Percentiles rank a stretch among this genome's conserved stretches.
phyloP scores from a whole-genome alignment of 1,140 invertebrate genomes.

The Babylonia areolata region DNA sequence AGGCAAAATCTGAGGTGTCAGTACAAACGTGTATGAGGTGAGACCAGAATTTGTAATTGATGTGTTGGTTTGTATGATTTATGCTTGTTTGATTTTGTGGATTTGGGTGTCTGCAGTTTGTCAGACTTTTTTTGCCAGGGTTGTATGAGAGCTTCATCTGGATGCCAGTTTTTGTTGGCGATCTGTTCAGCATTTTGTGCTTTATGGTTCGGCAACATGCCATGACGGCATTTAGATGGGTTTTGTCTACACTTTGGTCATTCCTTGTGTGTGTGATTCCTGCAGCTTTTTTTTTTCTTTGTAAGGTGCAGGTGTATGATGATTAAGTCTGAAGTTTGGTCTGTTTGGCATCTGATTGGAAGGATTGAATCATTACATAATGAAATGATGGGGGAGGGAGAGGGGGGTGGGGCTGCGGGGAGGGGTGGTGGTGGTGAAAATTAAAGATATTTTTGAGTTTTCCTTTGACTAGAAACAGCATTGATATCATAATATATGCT shows the following conservation, averaged over 20 bases:
- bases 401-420: no score
- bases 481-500: no score
- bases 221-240: neutral
- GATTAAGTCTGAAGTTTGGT: no score
- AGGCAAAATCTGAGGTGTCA: slow-evolving; percentile 18
- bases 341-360: no score
- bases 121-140: neutral
- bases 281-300: no score
- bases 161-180: neutral
- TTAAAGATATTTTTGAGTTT: no score
- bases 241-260: neutral
- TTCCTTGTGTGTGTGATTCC: no score
- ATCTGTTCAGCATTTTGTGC: neutral
- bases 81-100: neutral
- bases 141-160: neutral
- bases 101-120: neutral
- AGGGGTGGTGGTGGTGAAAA: no score
- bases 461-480: no score
- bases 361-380: no score
- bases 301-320: no score
- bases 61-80: neutral
- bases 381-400: no score
- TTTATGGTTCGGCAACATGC: neutral
- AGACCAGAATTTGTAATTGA: neutral
- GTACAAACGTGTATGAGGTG: neutral